phyloP scores from a whole-genome alignment of 1,140 invertebrate genomes.

The Pogonomyrmex californicus region DNA sequence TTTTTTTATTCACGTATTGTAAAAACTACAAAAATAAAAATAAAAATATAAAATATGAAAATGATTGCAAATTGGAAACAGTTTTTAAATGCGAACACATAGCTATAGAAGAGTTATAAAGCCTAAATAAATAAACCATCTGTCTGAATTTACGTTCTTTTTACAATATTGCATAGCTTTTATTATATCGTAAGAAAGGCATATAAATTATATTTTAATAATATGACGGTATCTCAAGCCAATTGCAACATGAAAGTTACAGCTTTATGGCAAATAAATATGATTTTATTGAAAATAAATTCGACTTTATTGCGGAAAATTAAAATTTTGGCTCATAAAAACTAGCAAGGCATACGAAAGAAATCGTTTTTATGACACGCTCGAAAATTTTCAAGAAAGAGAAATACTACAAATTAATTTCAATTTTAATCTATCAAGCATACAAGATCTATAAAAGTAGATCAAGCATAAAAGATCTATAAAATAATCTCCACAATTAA shows the following conservation, averaged over 20 bases:
- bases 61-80: background rate
- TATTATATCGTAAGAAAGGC: constrained; percentile 31
- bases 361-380: constrained; percentile 12
- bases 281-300: constrained; percentile 46
- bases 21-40: background rate
- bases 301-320: constrained; percentile 27
- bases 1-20: background rate
- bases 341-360: constrained; percentile 5
- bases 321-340: constrained; percentile 39
- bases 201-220: constrained; percentile 45
- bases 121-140: background rate
- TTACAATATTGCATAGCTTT: constrained; percentile 14
- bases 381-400: background rate
- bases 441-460: background rate
- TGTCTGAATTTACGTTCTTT: constrained; percentile 5
- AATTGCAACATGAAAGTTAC: constrained; percentile 24
- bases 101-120: background rate
- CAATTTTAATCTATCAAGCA: background rate
- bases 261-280: constrained; percentile 36
- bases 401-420: constrained; percentile 13
- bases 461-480: background rate
- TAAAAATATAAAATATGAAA: background rate
- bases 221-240: background rate
- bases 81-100: background rate
- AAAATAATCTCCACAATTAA: constrained; percentile 9